phyloP scores from a whole-genome alignment of 2,113 vertebrate genomes.

The Polyodon spathula region DNA sequence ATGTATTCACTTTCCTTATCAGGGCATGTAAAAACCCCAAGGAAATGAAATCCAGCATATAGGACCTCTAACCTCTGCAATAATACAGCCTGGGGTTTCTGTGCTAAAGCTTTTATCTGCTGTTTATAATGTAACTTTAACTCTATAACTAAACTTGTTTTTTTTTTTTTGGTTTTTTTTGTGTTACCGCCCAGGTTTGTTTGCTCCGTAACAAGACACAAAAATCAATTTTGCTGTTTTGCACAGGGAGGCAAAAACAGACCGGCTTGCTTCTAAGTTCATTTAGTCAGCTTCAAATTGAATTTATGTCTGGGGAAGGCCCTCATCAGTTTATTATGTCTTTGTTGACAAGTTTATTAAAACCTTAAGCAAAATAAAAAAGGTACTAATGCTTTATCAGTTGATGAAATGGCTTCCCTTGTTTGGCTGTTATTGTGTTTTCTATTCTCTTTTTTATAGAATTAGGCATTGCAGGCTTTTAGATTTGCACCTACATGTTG shows the following conservation, averaged over 20 bases:
- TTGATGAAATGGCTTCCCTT: neutral
- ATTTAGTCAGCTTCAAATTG: conserved; percentile 37
- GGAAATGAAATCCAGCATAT: conserved; percentile 2
- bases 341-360: conserved; percentile 75
- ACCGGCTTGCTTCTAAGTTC: conserved; percentile 17
- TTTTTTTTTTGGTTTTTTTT: neutral
- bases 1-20: conserved; percentile 9
- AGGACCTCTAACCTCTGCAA: conserved; percentile 8
- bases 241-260: conserved; percentile 51
- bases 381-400: conserved; percentile 55
- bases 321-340: conserved; percentile 57
- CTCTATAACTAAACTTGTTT: conserved; percentile 6
- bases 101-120: neutral
- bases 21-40: neutral
- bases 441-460: conserved; percentile 1
- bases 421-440: neutral
- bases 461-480: too few species aligned
- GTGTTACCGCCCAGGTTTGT: neutral
- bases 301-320: conserved; percentile 51
- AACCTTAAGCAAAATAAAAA: conserved; percentile 43
- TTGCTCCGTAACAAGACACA: conserved; percentile 21
- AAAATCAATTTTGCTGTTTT: conserved; percentile 38
- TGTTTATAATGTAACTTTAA: conserved; percentile 10
- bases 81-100: neutral
- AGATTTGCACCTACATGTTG: too few species aligned